A percentile compares a stretch with the other conserved stretches of the same genome.
phyloP scores from a whole-genome alignment of 92 coral and sea anemone genomes.

The Nematostella vectensis region DNA sequence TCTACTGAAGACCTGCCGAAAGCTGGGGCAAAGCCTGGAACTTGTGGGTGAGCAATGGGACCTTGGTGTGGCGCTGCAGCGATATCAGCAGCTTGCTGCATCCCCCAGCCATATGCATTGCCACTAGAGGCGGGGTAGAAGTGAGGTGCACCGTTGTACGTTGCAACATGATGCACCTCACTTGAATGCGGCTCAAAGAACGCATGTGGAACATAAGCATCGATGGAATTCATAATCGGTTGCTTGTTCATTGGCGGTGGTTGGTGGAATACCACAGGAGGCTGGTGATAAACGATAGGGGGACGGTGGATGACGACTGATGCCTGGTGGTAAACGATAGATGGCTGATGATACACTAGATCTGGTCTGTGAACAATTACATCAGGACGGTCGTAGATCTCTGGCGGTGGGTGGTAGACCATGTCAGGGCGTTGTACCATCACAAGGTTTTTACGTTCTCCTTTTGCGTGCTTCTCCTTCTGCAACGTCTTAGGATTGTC shows the following conservation, averaged over 20 bases:
- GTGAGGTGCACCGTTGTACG: constrained; percentile 86
- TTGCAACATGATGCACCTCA: constrained; percentile 50
- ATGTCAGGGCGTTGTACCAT: constrained; percentile 85
- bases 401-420: constrained; percentile 96
- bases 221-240: constrained; percentile 69
- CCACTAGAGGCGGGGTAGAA: constrained; percentile 57
- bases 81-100: constrained; percentile 8
- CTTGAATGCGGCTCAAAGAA: constrained; percentile 62
- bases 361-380: constrained; percentile 91
- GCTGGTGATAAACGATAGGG: constrained; percentile 81
- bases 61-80: constrained; percentile 1
- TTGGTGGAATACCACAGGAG: constrained; percentile 94
- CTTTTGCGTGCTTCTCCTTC: constrained; percentile 37
- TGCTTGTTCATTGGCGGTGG: constrained; percentile 92
- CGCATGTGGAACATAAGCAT: constrained; percentile 65
- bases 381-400: constrained; percentile 90
- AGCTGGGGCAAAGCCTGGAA: constrained; percentile 22
- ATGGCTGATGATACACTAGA: constrained; percentile 82
- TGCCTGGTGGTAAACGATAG: constrained; percentile 88
- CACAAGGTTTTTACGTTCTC: constrained; percentile 75
- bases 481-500: constrained; percentile 4
- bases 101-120: constrained; percentile 64
- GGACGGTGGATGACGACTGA: constrained; percentile 96
- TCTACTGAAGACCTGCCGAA: constrained; percentile 63
- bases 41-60: too few species aligned